These are phyloP conservation scores for Trinorchestia longiramus DNA, from an alignment of 1,140 invertebrate genomes.

Conservation along the genomic window DNA sequence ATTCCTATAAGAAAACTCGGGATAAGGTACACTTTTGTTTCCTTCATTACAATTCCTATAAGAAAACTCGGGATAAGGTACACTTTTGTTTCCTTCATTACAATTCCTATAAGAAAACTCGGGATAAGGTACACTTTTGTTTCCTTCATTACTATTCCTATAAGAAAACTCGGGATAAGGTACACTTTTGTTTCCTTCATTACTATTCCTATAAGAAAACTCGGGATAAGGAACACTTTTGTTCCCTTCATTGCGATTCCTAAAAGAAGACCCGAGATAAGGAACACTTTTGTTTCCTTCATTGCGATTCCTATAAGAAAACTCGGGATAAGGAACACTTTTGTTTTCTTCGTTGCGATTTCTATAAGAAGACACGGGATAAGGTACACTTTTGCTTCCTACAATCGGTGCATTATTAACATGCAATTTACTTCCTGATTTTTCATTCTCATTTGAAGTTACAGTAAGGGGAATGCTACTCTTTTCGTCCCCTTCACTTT, in stretches of 20 bases:
- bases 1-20: too few relatives aligned
- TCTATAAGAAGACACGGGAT: too few relatives aligned
- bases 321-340: too few relatives aligned
- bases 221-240: too few relatives aligned
- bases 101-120: too few relatives aligned
- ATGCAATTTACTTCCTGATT: neutral
- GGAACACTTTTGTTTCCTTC: neutral
- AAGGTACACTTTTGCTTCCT: too few relatives aligned
- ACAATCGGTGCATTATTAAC: neutral
- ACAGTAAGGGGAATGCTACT: neutral
- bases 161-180: neutral
- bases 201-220: too few relatives aligned
- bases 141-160: neutral
- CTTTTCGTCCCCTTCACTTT: neutral
- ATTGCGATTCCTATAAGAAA: too few relatives aligned
- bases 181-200: neutral
- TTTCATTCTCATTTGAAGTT: neutral
- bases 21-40: too few relatives aligned
- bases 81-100: neutral
- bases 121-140: too few relatives aligned
- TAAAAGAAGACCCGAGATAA: neutral
- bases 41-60: neutral
- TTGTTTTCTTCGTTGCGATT: too few relatives aligned
- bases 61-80: neutral
- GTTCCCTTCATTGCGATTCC: neutral